Evolutionary conservation across 2,113 vertebrate species (phyloP).

Genomic region (Pterocles burchelli): DNA sequence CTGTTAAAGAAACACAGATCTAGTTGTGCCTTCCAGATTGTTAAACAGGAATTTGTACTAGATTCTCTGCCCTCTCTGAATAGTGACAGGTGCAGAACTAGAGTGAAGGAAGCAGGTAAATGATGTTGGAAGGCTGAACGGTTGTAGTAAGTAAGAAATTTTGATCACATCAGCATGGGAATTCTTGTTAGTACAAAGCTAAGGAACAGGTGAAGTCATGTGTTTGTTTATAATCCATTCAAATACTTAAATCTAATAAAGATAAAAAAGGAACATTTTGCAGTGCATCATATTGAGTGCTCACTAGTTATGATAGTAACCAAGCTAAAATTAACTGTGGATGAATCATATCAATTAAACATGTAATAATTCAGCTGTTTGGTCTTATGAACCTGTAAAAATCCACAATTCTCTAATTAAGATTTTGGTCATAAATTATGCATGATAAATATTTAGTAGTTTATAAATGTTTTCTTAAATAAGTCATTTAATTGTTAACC

Average conservation of each 20-base stretch:
- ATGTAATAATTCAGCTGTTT: not conserved
- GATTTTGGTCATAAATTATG: not conserved
- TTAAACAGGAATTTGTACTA: not conserved
- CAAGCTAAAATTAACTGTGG: not conserved
- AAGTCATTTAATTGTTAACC: not conserved
- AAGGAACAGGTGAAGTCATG: not conserved
- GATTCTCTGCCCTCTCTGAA: not conserved
- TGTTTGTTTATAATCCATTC: not conserved
- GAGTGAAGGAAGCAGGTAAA: not conserved
- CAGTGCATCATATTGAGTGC: not conserved
- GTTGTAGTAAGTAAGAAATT: not conserved
- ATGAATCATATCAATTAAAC: not conserved
- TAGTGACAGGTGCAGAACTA: not conserved
- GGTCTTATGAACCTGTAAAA: not conserved
- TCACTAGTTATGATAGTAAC: not conserved
- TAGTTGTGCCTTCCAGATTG: not conserved
- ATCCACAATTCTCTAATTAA: not conserved
- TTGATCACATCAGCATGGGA: not conserved
- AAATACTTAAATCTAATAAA: not conserved
- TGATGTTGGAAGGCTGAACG: not conserved
- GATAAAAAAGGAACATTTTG: not conserved
- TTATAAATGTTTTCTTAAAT: not conserved
- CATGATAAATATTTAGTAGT: not conserved
- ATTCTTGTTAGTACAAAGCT: not conserved
- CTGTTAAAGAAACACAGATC: not conserved